Evolutionary conservation across 2,888 invertebrate genomes (phyloP).

Genomic region (Chymomyza caudatula): DNA sequence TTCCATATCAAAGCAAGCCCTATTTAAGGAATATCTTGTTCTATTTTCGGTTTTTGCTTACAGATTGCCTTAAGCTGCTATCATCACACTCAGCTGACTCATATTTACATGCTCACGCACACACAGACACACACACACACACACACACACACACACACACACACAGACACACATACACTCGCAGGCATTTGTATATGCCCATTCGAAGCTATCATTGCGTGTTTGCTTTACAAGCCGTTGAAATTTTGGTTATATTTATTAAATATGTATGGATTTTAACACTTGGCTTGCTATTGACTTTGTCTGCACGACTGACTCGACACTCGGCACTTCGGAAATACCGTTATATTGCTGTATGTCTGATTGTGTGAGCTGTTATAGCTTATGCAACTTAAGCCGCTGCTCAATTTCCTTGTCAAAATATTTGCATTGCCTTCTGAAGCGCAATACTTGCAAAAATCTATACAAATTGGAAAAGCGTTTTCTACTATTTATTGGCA

Average conservation of each 20-base stretch:
- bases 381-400: constrained; percentile 47
- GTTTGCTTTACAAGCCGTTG: constrained; percentile 20
- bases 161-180: not conserved
- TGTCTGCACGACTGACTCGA: constrained; percentile 1
- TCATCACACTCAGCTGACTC: too few species aligned
- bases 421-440: constrained; percentile 41
- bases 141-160: not conserved
- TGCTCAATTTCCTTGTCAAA: constrained; percentile 57
- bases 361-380: not conserved
- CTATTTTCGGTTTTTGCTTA: too few species aligned
- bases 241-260: constrained; percentile 28
- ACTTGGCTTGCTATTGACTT: constrained; percentile 35
- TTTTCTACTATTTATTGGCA: not conserved
- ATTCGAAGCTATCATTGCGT: too few species aligned
- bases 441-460: constrained; percentile 39
- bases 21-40: too few species aligned
- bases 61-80: too few species aligned
- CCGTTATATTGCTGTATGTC: not conserved
- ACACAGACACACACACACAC: not conserved
- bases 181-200: too few species aligned
- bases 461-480: not conserved
- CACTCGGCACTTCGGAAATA: not conserved
- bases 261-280: constrained; percentile 21
- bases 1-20: too few species aligned
- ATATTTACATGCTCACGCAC: not conserved